Evolutionary conservation across 2,113 vertebrate genomes (phyloP).

Genomic region (Smithornis capensis): DNA sequence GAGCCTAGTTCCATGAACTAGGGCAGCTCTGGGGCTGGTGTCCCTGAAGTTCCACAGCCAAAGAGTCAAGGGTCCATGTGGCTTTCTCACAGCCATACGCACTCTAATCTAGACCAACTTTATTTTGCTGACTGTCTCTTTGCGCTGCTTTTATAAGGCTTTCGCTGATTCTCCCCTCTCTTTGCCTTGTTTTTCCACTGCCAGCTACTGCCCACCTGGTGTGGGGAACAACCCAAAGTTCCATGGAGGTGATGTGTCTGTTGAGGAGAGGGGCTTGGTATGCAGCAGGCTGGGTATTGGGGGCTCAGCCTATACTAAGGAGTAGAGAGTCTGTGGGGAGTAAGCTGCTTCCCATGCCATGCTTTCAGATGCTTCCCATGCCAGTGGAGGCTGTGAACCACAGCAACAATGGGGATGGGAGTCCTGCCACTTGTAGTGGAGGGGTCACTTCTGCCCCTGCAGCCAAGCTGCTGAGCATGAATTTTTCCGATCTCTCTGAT

Average conservation of each 20-base stretch:
- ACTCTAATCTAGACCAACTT: neutral
- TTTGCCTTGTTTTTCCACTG: neutral
- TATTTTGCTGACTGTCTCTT: neutral
- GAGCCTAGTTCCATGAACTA: rapidly evolving
- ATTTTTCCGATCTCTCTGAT: neutral
- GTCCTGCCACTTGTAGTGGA: neutral
- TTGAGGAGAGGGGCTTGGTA: neutral
- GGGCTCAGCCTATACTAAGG: neutral
- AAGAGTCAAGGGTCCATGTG: rapidly evolving
- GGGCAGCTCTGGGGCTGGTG: neutral
- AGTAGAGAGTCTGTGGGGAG: neutral
- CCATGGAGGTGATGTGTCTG: neutral
- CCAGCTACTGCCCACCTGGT: neutral
- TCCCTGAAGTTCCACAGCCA: neutral
- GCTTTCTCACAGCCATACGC: neutral
- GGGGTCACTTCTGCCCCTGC: neutral
- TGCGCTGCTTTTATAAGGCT: neutral
- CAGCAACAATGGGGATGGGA: neutral
- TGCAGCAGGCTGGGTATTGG: neutral
- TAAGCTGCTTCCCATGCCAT: rapidly evolving
- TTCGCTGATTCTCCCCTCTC: neutral
- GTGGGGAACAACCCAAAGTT: neutral
- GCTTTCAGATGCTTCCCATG: rapidly evolving
- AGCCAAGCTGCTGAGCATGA: neutral
- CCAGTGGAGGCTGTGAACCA: neutral